phyloP scores from a whole-genome alignment of 2,888 invertebrate species.

The Dorcus parallelipipedus region DNA sequence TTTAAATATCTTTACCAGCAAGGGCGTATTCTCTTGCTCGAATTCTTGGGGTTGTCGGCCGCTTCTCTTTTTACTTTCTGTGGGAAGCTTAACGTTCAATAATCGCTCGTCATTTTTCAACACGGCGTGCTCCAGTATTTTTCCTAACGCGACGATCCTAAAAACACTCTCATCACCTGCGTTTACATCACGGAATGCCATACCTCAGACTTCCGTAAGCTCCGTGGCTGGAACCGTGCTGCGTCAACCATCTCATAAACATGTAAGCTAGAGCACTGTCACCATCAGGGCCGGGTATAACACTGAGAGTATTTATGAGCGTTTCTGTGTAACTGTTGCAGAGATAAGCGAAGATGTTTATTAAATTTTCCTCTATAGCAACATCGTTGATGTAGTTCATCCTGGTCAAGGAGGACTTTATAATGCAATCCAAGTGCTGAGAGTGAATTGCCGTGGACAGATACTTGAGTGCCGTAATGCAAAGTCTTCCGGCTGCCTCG shows the following conservation, averaged over 20 bases:
- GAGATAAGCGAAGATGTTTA: conserved; percentile 24
- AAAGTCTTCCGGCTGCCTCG: conserved; percentile 21
- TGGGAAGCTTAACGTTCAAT: conserved; percentile 6
- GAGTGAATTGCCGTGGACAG: conserved; percentile 16
- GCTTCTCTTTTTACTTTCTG: neutral
- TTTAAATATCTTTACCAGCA: conserved; percentile 12
- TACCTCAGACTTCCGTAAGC: conserved; percentile 22
- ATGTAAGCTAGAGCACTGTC: conserved; percentile 25
- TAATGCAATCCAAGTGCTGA: conserved; percentile 19
- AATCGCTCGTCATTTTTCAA: conserved; percentile 18
- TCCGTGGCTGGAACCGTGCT: conserved; percentile 11
- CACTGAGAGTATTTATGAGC: conserved; percentile 18
- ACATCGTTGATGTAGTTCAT: conserved; percentile 20
- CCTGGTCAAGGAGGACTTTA: conserved; percentile 21
- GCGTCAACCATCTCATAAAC: conserved; percentile 20
- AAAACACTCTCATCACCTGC: conserved; percentile 1
- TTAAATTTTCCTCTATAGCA: conserved; percentile 17
- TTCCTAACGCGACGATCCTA: conserved; percentile 21
- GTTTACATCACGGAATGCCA: neutral
- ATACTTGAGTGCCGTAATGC: conserved; percentile 21
- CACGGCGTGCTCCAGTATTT: conserved; percentile 20
- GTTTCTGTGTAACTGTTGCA: conserved; percentile 20
- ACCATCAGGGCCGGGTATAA: conserved; percentile 26
- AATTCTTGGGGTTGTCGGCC: neutral
- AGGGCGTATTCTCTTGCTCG: conserved; percentile 5